Conservation (phyloP, 2,113 vertebrate species). For the Xenopus borealis region DNA sequence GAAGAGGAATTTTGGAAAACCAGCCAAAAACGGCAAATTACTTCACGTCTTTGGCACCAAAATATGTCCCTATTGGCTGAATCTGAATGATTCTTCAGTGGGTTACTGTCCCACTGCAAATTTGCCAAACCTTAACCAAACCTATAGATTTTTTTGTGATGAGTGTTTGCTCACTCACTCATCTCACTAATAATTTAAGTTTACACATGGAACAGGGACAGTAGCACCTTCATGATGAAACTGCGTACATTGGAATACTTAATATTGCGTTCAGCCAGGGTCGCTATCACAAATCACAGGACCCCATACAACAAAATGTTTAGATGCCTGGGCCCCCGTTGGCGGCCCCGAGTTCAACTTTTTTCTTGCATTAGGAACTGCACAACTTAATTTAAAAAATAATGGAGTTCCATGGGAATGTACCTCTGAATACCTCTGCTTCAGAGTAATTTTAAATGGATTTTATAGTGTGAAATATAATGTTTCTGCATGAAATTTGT, state of each 20-base stretch:
- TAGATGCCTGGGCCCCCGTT: too few species aligned
- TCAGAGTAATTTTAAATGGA: conserved; percentile 3
- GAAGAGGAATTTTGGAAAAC: too few species aligned
- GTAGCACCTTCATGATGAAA: neutral
- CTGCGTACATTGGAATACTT: neutral
- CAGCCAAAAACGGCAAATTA: too few species aligned
- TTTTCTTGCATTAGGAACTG: conserved; percentile 14
- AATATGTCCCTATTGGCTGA: too few species aligned
- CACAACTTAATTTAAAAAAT: conserved; percentile 9
- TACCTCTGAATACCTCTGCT: neutral
- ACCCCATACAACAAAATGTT: too few species aligned
- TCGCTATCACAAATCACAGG: too few species aligned
- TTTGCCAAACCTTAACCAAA: too few species aligned
- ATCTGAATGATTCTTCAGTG: too few species aligned
- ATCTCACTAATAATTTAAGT: conserved; percentile 28
- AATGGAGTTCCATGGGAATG: conserved; percentile 4
- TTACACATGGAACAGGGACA: neutral
- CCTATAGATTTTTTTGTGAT: too few species aligned
- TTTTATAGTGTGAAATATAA: conserved; percentile 19
- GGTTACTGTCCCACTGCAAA: too few species aligned
- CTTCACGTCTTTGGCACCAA: too few species aligned
- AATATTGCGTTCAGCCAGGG: conserved; percentile 14
- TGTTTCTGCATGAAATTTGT: conserved; percentile 24
- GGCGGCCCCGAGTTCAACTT: neutral
- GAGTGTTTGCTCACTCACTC: neutral